phyloP scores from a whole-genome alignment of 2,113 vertebrate species.

The human region GRCh38 chr15:44142501-44143000 shows the following conservation, averaged over 20 bases:
- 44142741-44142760: background rate
- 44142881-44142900: no score
- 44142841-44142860: no score
- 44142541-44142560: background rate
- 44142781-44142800: background rate
- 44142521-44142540: constrained; percentile 11
- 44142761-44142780: background rate
- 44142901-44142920: no score
- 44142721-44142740: background rate
- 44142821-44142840: no score
- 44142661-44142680: background rate
- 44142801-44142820: background rate
- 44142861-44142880: no score
- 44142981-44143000: no score
- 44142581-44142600: background rate
- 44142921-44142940: no score
- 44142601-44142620: constrained; percentile 32
- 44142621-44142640: background rate
- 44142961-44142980: no score
- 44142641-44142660: background rate
- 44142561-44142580: background rate
- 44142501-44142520: background rate
- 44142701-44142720: constrained; percentile 26
- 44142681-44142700: constrained; percentile 14
- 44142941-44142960: no score